These are phyloP conservation scores for Harpegnathos saltator DNA, from an alignment of 1,140 invertebrate genomes.

Conservation along the genomic window DNA sequence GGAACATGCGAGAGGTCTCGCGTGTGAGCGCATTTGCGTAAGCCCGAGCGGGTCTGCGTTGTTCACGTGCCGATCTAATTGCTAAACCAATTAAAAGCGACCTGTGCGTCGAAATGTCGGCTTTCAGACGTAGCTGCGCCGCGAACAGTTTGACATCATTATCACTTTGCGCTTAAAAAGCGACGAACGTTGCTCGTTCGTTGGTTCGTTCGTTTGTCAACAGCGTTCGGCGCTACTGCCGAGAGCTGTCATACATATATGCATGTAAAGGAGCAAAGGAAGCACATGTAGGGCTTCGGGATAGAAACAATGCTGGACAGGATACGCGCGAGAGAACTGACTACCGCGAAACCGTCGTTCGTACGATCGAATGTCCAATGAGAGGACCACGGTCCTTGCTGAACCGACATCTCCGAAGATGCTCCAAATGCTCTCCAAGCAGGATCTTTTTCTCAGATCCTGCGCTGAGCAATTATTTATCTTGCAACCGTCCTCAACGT, in stretches of 20 bases:
- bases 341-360: neutral
- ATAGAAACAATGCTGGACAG: neutral
- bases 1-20: neutral
- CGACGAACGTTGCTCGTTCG: neutral
- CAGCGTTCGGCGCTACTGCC: neutral
- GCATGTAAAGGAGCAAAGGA: neutral
- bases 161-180: slow-evolving; percentile 10
- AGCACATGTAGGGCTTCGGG: neutral
- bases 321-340: neutral
- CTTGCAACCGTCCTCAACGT: no score
- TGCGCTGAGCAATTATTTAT: neutral
- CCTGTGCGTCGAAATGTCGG: slow-evolving; percentile 14
- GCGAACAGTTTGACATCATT: slow-evolving; percentile 2
- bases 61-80: neutral
- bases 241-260: neutral
- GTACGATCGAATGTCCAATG: neutral
- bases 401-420: neutral
- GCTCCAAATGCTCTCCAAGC: neutral
- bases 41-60: no score
- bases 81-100: slow-evolving; percentile 26
- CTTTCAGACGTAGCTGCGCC: neutral
- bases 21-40: neutral
- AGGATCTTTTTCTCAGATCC: neutral
- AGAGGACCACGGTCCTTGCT: no score
- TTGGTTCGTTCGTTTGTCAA: neutral